phyloP scores from a whole-genome alignment of 2,113 vertebrate species.

The Leptobrachium ailaonicum region DNA sequence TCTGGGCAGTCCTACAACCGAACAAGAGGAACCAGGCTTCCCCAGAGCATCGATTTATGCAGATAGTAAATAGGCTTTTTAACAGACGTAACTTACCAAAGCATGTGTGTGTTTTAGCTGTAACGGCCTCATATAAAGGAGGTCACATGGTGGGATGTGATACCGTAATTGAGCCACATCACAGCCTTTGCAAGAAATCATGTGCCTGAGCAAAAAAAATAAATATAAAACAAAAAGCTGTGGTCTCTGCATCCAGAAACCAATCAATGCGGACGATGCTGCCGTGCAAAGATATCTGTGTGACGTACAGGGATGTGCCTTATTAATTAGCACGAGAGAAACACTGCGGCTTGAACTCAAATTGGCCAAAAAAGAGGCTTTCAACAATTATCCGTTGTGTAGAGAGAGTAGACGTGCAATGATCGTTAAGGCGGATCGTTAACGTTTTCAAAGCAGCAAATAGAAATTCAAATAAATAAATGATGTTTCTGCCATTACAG shows the following conservation, averaged over 20 bases:
- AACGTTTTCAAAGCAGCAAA: too few relatives aligned
- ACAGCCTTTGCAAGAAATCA: not conserved
- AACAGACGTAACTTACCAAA: constrained; percentile 15
- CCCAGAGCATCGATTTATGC: constrained; percentile 24
- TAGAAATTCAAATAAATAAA: too few relatives aligned
- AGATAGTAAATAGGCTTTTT: constrained; percentile 13
- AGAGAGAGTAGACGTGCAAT: too few relatives aligned
- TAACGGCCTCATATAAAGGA: not conserved
- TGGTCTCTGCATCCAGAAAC: not conserved
- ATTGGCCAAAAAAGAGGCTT: too few relatives aligned
- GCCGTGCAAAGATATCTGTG: not conserved
- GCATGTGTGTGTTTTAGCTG: not conserved
- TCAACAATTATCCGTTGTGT: too few relatives aligned
- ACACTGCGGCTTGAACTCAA: too few relatives aligned
- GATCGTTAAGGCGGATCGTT: too few relatives aligned
- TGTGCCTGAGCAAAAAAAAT: not conserved
- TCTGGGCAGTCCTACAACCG: not conserved
- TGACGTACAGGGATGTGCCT: not conserved
- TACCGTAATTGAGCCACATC: not conserved
- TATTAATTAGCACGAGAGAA: not conserved
- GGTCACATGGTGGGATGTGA: not conserved
- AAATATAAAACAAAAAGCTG: not conserved
- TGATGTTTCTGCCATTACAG: too few relatives aligned
- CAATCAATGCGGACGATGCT: not conserved
- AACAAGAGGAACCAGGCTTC: not conserved